Evolutionary conservation across 2,888 invertebrate genomes (phyloP), one percentile per base, ranked within the genome.

Genomic region (Panopea generosa): DNA sequence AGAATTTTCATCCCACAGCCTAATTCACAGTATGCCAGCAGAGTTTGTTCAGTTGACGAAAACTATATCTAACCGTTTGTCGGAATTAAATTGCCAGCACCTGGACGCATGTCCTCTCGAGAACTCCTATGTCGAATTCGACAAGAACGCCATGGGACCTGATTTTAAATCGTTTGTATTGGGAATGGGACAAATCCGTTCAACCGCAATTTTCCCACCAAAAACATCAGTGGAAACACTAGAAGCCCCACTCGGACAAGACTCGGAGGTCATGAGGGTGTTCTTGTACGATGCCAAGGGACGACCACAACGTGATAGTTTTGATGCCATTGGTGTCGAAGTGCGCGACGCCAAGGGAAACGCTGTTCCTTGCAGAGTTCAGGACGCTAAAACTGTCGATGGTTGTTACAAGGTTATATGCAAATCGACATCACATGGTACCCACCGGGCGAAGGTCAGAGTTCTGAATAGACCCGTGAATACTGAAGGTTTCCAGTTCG

Each of bases 131-230:
- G 73, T 84, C 11, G 70, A 77, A 6, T 84, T 84, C 59, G 84
- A 84, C 43, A 75, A 77, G 27, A 71, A 78, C 29, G 53, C 73
- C 2, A 80, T 84, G 80, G 84, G 84, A 14, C 73, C 74, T 2
- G 78, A 76, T 14, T 84, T 84, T 52, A 84, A 84, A 57, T 62
- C 53, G 16, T 82, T 75, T 43, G 77, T 82, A 22, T 49, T 82
- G 22, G 78, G 67, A 2, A 84, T 84, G 84, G 84, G 84, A 3
- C 73, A 81, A 43, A 80, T 84, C 55, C 61, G 84, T 38, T 84
- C 84, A 2, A 84, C 82, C 0, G 82, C 84, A 1, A 84, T 84
- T n/a, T 84, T 73, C 43, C 84, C 84, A n/a, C 84, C 84, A 0
- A 82, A 84, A 45, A 82, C 84, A 14, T 78, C 82, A 14, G 82